Conservation (phyloP, 2,113 vertebrate genomes). For the Panthera tigris region DNA sequence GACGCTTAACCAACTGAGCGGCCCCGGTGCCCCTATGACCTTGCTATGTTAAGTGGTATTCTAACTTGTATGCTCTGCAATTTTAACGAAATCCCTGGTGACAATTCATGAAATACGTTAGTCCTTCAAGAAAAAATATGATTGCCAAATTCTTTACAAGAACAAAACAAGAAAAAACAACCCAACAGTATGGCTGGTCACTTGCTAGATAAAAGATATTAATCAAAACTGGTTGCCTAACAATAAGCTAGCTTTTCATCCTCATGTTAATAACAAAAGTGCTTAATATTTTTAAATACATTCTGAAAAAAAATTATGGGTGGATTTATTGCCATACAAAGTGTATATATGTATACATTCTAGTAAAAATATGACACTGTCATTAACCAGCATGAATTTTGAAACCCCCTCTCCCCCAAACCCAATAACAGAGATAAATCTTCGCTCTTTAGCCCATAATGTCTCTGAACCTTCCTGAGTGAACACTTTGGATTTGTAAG, state of each 20-base stretch:
- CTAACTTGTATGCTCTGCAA: neutral
- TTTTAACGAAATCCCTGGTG: neutral
- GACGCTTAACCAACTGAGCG: no score
- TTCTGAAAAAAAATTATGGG: neutral
- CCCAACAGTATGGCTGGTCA: neutral
- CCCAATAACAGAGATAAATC: neutral
- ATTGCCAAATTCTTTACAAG: slow-evolving; percentile 5
- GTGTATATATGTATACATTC: neutral
- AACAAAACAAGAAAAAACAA: neutral
- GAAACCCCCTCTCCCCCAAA: neutral
- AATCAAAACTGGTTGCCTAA: neutral
- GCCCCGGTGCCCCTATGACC: no score
- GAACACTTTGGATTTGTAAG: neutral
- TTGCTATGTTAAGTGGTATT: neutral
- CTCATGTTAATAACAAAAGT: neutral
- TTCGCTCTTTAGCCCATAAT: neutral
- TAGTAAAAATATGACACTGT: neutral
- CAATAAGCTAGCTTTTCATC: neutral
- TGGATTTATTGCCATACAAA: neutral
- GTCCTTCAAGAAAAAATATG: slow-evolving; percentile 12
- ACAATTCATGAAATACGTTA: neutral
- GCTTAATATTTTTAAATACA: neutral
- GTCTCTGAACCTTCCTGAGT: neutral
- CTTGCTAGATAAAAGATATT: neutral
- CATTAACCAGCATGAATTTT: neutral